Conservation (phyloP, 2,113 vertebrate genomes). For the Actenoides lindsayi region DNA sequence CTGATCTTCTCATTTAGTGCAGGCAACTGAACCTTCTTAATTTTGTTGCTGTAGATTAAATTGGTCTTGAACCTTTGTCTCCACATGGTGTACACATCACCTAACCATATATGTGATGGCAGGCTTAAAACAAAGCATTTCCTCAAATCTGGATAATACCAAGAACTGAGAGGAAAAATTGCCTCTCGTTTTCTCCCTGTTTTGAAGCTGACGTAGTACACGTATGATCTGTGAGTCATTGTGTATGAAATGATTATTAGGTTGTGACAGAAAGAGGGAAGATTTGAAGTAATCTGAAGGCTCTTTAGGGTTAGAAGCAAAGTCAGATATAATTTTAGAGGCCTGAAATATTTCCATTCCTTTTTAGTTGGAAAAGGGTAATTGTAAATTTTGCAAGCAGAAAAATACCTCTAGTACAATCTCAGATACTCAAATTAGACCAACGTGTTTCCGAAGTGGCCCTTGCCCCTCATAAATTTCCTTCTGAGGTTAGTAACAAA, state of each 20-base stretch:
- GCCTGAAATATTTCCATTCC: neutral
- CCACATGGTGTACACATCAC: neutral
- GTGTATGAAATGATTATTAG: neutral
- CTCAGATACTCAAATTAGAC: neutral
- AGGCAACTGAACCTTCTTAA: neutral
- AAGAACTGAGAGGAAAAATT: neutral
- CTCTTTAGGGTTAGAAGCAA: neutral
- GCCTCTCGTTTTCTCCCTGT: neutral
- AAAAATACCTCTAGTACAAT: neutral
- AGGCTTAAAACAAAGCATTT: neutral
- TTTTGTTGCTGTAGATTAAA: neutral
- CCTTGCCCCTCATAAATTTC: neutral
- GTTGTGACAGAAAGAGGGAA: neutral
- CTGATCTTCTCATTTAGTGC: neutral
- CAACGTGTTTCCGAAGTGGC: neutral
- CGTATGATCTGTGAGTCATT: neutral
- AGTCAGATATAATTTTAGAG: neutral
- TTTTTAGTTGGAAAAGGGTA: neutral
- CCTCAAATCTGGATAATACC: neutral
- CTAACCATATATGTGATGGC: neutral
- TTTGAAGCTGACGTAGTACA: neutral
- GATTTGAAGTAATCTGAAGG: neutral
- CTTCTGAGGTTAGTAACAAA: neutral
- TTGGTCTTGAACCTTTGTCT: neutral
- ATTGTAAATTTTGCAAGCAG: neutral